Evolutionary conservation across 2,888 invertebrate genomes (phyloP), one percentile per base, ranked within the genome.

Genomic region (Rapana venosa): DNA sequence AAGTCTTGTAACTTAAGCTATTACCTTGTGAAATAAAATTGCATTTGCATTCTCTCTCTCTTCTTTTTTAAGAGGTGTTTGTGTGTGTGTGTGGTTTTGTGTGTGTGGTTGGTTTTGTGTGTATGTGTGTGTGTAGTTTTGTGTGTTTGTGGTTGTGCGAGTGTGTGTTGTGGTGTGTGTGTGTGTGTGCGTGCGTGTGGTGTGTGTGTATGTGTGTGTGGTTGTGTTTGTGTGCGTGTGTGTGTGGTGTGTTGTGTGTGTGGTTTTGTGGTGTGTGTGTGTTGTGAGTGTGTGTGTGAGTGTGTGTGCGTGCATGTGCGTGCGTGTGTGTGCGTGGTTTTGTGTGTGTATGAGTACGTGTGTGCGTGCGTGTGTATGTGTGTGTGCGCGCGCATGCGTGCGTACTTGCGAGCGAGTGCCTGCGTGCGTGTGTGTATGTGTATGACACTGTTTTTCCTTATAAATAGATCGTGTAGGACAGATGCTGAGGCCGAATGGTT

Each of bases 321-420:
- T 66, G 66, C 26, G 66, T 66, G 66, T 66, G 66, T 66, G 66
- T 66, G 79, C 32, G 79, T 79, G 79, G 11, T 61, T 61, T 17
- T 15, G 61, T 77, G 77, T 77, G 77, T 77, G 77, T 30, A 17
- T 77, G 77, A 6, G 77, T 77, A 32, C 17, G 77, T 77, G 79
- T 79, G 79, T 79, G 79, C 35, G 79, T 79, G 79, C 13, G 79
- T 35, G 79, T 79, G 79, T 79, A 35, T 35, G 79, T 79, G 79
- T 79, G 79, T 35, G 79, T 79, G 79, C 17, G 79, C 35, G 79
- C 17, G 79, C 35, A 35, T 35, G 79, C 35, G 35, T 35, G 79
- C 32, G 79, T 35, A 35, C 32, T 32, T 35, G 32, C 32, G 79
- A 35, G 79, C 15, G 79, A 35, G 79, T 35, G 32, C 15, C 11